Evolutionary conservation across 2,113 vertebrate genomes (phyloP).

Genomic region (Neoarius graeffei): DNA sequence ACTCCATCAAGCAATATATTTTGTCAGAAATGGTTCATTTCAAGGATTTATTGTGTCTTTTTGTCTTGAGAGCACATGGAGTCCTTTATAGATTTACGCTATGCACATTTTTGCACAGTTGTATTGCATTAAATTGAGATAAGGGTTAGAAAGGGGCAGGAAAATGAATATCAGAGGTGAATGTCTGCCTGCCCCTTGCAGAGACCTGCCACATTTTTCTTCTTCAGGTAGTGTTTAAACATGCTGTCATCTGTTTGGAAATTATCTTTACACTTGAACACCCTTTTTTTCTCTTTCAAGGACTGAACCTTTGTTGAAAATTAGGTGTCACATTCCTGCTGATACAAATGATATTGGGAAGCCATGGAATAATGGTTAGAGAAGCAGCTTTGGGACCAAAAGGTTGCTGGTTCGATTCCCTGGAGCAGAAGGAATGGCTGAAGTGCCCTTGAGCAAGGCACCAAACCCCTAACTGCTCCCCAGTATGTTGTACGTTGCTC

Average conservation of each 20-base stretch:
- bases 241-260: neutral
- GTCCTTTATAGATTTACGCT: neutral
- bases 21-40: neutral
- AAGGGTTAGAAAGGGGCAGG: neutral
- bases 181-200: neutral
- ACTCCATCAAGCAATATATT: neutral
- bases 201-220: neutral
- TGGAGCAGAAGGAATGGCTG: no score
- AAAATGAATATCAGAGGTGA: neutral
- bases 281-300: neutral
- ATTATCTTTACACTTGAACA: neutral
- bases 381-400: no score
- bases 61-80: neutral
- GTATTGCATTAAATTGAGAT: neutral
- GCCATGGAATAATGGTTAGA: no score
- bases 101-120: neutral
- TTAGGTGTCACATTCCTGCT: no score
- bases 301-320: neutral
- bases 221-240: neutral
- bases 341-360: neutral
- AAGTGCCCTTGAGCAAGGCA: no score
- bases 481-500: no score
- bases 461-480: no score
- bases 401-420: no score
- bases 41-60: neutral